These are phyloP conservation scores for Micronycteris hirsuta DNA, from an alignment of 2,113 vertebrate genomes.

Conservation along the genomic window DNA sequence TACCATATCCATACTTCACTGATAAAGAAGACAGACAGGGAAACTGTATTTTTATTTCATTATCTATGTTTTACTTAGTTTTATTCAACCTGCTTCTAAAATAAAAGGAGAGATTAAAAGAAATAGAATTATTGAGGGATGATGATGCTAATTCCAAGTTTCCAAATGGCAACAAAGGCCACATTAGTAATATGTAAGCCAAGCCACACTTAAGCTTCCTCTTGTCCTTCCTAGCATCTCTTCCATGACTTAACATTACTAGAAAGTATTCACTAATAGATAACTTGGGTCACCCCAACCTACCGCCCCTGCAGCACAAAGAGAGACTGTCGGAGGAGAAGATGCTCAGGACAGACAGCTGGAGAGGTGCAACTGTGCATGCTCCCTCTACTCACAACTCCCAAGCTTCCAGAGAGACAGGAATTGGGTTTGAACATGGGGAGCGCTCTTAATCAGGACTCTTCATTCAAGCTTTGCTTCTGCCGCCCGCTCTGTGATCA, in stretches of 20 bases:
- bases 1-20: neutral
- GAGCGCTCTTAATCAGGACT: neutral
- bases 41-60: neutral
- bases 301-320: accelerated
- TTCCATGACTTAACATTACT: neutral
- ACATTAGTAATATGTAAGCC: neutral
- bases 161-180: neutral
- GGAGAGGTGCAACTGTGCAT: too few species aligned
- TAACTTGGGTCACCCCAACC: neutral
- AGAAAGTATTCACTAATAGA: neutral
- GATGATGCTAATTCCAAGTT: neutral
- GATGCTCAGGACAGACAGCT: neutral
- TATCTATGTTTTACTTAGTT: neutral
- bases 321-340: neutral
- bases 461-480: neutral
- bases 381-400: too few species aligned
- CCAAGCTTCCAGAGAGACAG: neutral
- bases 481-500: neutral
- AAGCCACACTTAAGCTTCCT: neutral
- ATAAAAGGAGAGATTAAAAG: neutral
- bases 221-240: neutral
- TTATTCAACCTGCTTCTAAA: neutral
- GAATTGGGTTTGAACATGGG: neutral
- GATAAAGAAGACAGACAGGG: neutral
- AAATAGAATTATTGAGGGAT: neutral